Conservation (phyloP, 2,113 vertebrate species). For the Mormyrus lacerda region DNA sequence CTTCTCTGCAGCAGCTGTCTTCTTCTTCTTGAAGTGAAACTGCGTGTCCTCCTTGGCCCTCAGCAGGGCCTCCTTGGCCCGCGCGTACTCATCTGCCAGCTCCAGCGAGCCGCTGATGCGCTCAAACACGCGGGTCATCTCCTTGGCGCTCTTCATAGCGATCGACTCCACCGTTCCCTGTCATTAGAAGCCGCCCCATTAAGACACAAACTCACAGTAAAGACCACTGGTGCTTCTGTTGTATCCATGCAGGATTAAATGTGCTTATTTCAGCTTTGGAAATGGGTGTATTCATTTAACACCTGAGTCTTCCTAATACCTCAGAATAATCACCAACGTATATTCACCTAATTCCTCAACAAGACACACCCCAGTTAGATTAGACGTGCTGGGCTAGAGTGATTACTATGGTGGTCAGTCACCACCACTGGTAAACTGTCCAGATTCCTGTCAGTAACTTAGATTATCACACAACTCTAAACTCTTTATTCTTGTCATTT, state of each 20-base stretch:
- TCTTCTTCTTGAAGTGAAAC: slow-evolving; percentile 85
- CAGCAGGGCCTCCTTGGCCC: slow-evolving; percentile 67
- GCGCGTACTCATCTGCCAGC: slow-evolving; percentile 69
- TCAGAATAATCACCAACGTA: background rate
- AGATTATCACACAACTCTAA: background rate
- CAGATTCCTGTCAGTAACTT: background rate
- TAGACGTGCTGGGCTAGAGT: background rate
- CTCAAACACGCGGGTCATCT: slow-evolving; percentile 85
- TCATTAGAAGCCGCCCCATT: background rate
- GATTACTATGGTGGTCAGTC: background rate
- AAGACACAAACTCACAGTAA: background rate
- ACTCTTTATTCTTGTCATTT: background rate
- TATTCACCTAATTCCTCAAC: background rate
- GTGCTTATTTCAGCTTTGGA: background rate
- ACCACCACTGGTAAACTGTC: background rate
- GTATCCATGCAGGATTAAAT: background rate
- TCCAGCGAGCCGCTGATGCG: slow-evolving; percentile 76
- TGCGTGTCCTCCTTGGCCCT: slow-evolving; percentile 79
- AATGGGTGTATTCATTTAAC: background rate
- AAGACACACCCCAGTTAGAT: background rate
- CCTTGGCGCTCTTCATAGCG: slow-evolving; percentile 81
- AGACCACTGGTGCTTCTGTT: background rate
- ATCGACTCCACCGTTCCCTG: slow-evolving; percentile 90
- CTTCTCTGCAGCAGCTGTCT: slow-evolving; percentile 66
- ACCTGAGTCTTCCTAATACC: background rate